phyloP scores from a whole-genome alignment of 2,888 invertebrate species.

The Spialia ferax region DNA sequence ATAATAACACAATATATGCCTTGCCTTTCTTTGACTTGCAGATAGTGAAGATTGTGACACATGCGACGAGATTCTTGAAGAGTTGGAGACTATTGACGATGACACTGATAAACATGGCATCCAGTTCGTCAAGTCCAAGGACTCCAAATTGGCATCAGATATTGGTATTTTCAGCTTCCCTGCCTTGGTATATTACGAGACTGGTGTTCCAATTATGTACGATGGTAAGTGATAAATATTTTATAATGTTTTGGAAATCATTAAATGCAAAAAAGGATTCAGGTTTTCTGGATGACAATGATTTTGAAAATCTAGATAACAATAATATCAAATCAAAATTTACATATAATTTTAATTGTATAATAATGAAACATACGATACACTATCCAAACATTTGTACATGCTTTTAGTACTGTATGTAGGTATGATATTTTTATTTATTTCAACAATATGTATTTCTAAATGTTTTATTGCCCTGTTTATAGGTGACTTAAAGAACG shows the following conservation, averaged over 20 bases:
- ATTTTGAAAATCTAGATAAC: background rate
- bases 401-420: background rate
- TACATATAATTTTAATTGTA: too few relatives aligned
- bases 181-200: conserved; percentile 96
- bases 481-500: conserved; percentile 97
- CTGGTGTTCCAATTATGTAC: conserved; percentile 97
- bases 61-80: conserved; percentile 94
- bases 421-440: background rate
- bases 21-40: conserved; percentile 59
- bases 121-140: conserved; percentile 97
- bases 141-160: conserved; percentile 95
- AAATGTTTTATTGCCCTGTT: conserved; percentile 66
- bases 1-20: too few relatives aligned
- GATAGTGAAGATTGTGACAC: conserved; percentile 94
- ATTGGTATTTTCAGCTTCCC: conserved; percentile 97
- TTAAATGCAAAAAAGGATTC: background rate
- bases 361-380: background rate
- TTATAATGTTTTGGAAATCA: background rate
- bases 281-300: background rate
- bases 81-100: conserved; percentile 96
- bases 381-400: too few relatives aligned
- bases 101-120: conserved; percentile 97
- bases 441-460: conserved; percentile 4
- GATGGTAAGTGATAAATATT: conserved; percentile 91
- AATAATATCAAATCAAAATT: too few relatives aligned